Conservation (phyloP, 1,140 invertebrate species). For the Micrasema minimum region DNA sequence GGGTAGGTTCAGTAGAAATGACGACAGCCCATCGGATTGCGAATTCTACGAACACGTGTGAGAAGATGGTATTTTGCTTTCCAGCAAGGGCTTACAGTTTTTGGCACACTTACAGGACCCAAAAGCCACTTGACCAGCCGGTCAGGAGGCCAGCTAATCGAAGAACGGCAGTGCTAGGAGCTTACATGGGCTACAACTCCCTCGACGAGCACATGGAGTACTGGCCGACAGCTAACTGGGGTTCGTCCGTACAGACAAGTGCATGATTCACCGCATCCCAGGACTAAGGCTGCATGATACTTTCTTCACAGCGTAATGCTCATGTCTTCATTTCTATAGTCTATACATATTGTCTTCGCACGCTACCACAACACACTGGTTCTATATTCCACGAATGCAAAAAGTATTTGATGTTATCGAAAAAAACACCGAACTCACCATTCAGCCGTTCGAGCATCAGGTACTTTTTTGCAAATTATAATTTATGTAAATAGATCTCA, state of each 20-base stretch:
- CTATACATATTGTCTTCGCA: too few species aligned
- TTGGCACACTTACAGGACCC: slow-evolving; percentile 62
- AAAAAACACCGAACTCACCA: too few species aligned
- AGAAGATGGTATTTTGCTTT: slow-evolving; percentile 55
- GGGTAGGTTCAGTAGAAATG: too few species aligned
- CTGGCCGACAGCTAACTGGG: slow-evolving; percentile 70
- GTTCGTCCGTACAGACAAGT: slow-evolving; percentile 60
- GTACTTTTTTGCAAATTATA: too few species aligned
- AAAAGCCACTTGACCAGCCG: slow-evolving; percentile 47
- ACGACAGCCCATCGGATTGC: not conserved
- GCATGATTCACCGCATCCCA: slow-evolving; percentile 38
- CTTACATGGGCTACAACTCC: slow-evolving; percentile 68
- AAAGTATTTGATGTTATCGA: too few species aligned
- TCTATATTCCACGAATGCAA: too few species aligned
- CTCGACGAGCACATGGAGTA: slow-evolving; percentile 67
- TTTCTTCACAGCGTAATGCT: too few species aligned
- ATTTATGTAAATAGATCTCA: too few species aligned
- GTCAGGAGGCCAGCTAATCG: slow-evolving; percentile 58
- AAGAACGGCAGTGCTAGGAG: slow-evolving; percentile 60
- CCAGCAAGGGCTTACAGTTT: slow-evolving; percentile 68
- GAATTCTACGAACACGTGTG: slow-evolving; percentile 20
- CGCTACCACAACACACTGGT: too few species aligned
- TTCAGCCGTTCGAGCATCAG: too few species aligned
- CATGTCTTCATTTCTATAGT: too few species aligned
- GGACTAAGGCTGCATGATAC: not conserved